Conservation (phyloP, 2,797 vertebrate species). For the Percopsis omiscomaycus region DNA sequence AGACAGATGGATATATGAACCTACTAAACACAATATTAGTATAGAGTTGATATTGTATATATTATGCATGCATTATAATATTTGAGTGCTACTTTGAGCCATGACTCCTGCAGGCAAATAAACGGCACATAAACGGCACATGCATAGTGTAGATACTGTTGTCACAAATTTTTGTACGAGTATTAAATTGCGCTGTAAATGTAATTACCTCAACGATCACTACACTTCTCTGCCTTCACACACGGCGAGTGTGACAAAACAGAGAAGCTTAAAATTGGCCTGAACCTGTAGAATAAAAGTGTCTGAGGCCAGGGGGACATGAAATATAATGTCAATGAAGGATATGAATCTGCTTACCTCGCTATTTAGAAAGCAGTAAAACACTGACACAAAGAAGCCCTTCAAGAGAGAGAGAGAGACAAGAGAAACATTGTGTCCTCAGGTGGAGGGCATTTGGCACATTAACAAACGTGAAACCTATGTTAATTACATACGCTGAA, state of each 20-base stretch:
- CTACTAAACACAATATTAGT: too few species aligned
- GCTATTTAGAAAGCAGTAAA: conserved; percentile 98
- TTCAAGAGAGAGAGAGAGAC: conserved; percentile 56
- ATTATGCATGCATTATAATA: conserved; percentile 10
- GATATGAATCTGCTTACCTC: conserved; percentile 84
- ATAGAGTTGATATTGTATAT: too few species aligned
- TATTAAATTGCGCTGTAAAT: conserved; percentile 59
- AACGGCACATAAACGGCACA: conserved; percentile 36
- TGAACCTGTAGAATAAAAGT: conserved; percentile 6
- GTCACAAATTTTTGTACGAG: conserved; percentile 58
- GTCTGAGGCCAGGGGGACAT: conserved; percentile 7
- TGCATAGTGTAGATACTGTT: conserved; percentile 56
- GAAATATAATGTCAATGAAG: conserved; percentile 39
- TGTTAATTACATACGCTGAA: conserved; percentile 31
- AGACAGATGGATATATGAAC: too few species aligned
- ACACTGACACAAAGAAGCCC: conserved; percentile 98
- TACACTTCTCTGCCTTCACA: conserved; percentile 18
- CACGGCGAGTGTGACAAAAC: conserved; percentile 31
- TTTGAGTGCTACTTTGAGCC: conserved; percentile 38
- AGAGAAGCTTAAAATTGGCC: conserved; percentile 20
- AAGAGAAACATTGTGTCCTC: conserved; percentile 24
- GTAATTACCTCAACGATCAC: conserved; percentile 20
- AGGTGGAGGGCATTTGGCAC: conserved; percentile 19
- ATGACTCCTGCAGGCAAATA: conserved; percentile 34
- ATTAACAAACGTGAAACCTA: conserved; percentile 27